phyloP scores from a whole-genome alignment of 2,888 invertebrate genomes.

The Chironomus riparius region DNA sequence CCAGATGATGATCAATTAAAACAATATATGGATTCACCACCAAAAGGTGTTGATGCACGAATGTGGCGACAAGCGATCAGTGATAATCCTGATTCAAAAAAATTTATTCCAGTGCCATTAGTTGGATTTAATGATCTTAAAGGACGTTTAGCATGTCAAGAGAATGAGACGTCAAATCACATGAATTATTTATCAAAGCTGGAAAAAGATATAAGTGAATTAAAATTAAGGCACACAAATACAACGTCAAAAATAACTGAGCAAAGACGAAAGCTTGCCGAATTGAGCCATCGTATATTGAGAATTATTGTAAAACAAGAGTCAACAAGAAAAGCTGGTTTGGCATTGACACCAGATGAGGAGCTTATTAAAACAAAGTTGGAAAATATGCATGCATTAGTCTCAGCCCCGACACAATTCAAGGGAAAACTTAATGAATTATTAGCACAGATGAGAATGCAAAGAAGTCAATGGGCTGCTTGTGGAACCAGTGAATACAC shows the following conservation, averaged over 20 bases:
- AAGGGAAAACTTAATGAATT: constrained; percentile 87
- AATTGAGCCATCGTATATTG: constrained; percentile 68
- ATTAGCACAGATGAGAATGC: constrained; percentile 74
- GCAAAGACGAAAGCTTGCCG: constrained; percentile 68
- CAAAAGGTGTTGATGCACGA: constrained; percentile 80
- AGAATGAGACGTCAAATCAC: constrained; percentile 74
- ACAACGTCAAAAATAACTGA: constrained; percentile 74
- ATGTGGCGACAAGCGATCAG: constrained; percentile 94
- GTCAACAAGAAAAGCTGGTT: constrained; percentile 76
- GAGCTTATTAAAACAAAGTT: constrained; percentile 79
- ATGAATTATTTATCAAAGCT: constrained; percentile 71
- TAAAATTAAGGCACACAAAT: constrained; percentile 73
- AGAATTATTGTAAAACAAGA: constrained; percentile 84
- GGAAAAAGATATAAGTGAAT: constrained; percentile 62
- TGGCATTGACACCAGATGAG: constrained; percentile 81
- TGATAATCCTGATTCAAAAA: constrained; percentile 87
- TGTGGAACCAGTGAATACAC: constrained; percentile 62
- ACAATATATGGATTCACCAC: constrained; percentile 85
- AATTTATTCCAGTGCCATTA: constrained; percentile 88
- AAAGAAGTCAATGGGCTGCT: constrained; percentile 50
- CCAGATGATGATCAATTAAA: constrained; percentile 71
- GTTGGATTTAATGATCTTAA: constrained; percentile 79
- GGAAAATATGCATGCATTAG: constrained; percentile 75
- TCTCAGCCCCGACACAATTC: constrained; percentile 86
- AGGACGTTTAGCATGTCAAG: constrained; percentile 73